Base-by-base conservation (phyloP, 2,888 invertebrate genomes). In the Eilema caniola region DNA sequence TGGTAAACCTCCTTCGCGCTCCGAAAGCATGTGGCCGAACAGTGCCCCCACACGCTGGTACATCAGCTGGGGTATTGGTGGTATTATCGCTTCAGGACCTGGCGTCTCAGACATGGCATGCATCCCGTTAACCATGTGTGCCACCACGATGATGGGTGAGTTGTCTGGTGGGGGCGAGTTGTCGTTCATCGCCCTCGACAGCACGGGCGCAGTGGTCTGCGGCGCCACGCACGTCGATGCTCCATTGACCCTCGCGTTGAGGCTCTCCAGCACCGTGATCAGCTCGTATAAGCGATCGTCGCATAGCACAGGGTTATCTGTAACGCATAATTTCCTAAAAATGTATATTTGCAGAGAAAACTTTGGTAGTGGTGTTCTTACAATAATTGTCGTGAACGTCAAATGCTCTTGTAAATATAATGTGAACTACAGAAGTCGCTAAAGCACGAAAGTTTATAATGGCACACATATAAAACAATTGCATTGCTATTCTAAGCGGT, bases 291-390 rank as follows among this genome's bases (percentile, higher is more conserved):
- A 91, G 14, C 96, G 96, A 69, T 97, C 97, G 87, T 97, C 97
- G 88, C 98, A 98, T 78, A 98, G 92, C 71, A 98, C 97, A 66
- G 98, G 98, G 92, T 98, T 98, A 88, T 97, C 98, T 98, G 95
- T 1, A 95, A 96, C 56, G 53, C 28, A 41, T 41, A 80, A 78
- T 73, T 62, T 73, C 68, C 76, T 72, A 68, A 31, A 65, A 74
- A 67, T 76, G n/a, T 74, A 81, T 69, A 78, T 68, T 80, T 80
- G 67, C 68, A 64, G 47, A 60, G 41, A 57, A 65, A 64, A 66
- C 31, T 53, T 24, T 28, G n/a, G 4, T 28, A 14, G 23, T 0
- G n/a, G n/a, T 8, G n/a, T 23, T 56, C 23, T 33, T 31, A 23
- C 23, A 57, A 37, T 33, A 33, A 8, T 31, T 23, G 23, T 20